phyloP scores from a whole-genome alignment of 2,113 vertebrate genomes.

The Tympanuchus pallidicinctus region DNA sequence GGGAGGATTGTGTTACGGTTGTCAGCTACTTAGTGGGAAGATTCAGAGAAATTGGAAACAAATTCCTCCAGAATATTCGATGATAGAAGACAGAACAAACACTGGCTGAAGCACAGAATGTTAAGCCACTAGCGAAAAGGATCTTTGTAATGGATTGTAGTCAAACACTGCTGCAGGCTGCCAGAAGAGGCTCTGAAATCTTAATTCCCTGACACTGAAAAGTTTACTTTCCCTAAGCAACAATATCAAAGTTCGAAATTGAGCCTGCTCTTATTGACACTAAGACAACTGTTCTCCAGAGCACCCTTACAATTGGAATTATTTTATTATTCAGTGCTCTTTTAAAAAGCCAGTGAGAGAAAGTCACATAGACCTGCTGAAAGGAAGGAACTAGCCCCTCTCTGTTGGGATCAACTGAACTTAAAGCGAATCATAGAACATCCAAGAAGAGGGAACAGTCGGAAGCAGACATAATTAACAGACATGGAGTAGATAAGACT shows the following conservation, averaged over 20 bases:
- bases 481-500: neutral
- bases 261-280: neutral
- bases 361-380: neutral
- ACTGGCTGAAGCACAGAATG: neutral
- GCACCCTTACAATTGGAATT: neutral
- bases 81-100: neutral
- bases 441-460: neutral
- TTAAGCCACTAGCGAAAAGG: neutral
- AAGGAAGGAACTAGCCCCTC: neutral
- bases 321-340: neutral
- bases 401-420: neutral
- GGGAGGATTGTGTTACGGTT: neutral
- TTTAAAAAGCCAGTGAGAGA: neutral
- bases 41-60: neutral
- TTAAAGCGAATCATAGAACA: neutral
- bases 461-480: neutral
- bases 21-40: neutral
- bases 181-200: neutral
- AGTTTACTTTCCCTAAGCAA: neutral
- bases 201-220: neutral
- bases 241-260: neutral
- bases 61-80: neutral
- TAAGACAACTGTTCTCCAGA: neutral
- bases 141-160: neutral
- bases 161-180: neutral